Conservation (phyloP, 2,888 invertebrate genomes). For the Leptinotarsa haldemani region DNA sequence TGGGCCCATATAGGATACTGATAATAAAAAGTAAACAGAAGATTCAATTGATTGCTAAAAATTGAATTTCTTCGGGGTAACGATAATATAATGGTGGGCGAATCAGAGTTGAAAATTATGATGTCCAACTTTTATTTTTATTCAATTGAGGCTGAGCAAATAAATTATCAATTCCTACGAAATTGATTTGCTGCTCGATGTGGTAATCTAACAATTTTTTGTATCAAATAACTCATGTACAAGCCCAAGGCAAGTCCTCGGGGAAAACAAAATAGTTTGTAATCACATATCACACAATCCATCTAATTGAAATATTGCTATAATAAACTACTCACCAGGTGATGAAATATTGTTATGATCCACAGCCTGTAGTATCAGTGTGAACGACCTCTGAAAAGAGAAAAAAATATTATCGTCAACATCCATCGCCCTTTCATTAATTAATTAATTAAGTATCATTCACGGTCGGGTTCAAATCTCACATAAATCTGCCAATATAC, state of each 20-base stretch:
- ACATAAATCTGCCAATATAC: slow-evolving; percentile 37
- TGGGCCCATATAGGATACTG: too few species aligned
- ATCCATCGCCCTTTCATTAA: slow-evolving; percentile 27
- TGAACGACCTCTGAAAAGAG: slow-evolving; percentile 88
- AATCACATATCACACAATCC: neutral
- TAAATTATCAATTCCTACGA: too few species aligned
- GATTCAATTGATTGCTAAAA: too few species aligned
- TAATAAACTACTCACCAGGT: slow-evolving; percentile 72
- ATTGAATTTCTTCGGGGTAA: too few species aligned
- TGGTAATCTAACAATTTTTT: too few species aligned
- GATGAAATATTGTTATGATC: slow-evolving; percentile 83
- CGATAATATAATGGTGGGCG: too few species aligned
- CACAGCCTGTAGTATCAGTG: slow-evolving; percentile 90
- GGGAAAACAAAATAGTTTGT: neutral
- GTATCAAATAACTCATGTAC: neutral
- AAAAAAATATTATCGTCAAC: slow-evolving; percentile 48
- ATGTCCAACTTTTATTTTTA: too few species aligned
- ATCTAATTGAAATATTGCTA: neutral
- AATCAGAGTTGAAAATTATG: too few species aligned
- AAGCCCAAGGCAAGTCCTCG: neutral
- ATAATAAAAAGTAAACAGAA: too few species aligned
- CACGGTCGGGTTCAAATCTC: slow-evolving; percentile 25
- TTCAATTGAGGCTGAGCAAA: too few species aligned
- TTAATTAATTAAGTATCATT: slow-evolving; percentile 36
- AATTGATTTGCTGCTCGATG: too few species aligned